Base-by-base conservation (phyloP, 2,113 vertebrate species). In the Eira barbara region DNA sequence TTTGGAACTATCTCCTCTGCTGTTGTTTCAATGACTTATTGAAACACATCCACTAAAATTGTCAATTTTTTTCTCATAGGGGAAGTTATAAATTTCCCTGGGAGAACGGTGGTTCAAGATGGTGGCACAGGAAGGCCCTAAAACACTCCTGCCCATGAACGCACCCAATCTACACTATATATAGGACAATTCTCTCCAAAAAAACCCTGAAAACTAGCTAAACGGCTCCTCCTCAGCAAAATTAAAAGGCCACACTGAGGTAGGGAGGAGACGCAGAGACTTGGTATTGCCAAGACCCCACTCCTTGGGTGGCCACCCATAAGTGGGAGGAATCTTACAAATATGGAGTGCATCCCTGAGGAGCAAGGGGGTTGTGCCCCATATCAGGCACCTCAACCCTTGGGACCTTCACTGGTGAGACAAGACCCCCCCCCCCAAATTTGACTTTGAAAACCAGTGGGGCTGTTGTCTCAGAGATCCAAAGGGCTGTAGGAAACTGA, bases 21-120 rank as follows among this genome's bases (percentile, higher is more conserved):
- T 94, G 88, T 86, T 39, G 29, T 97, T 98, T 98, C 86, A 83
- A 91, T 96, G 97, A 93, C 83, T 98, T 91, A 78, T 23, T 97
- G 89, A 97, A 97, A 82, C 42, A 92, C 47, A 84, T 73, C 74
- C 29, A 97, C 7, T 85, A 42, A 97, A 97, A 97, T 94, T 97
- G 95, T 95, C 92, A 95, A 95, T 23, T 89, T 94, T 98, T 97
- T 97, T 88, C 67, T 95, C 59, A 69, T 95, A 82, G 55, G 76
- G 20, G 67, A 97, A 94, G 42, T 89, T 69, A 97, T 84, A 96
- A 96, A 98, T 94, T 97, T 94, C 78, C 92, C 63, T 55, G 97
- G 76, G 95, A 91, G 97, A 97, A 31, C 0, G 4, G 47, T 52
- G 10, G 29, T 21, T 79, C 29, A 34, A 34, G 17, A 34, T 79